These are phyloP conservation scores for Struthidea cinerea DNA, from an alignment of 2,113 vertebrate genomes.

Conservation along the genomic window DNA sequence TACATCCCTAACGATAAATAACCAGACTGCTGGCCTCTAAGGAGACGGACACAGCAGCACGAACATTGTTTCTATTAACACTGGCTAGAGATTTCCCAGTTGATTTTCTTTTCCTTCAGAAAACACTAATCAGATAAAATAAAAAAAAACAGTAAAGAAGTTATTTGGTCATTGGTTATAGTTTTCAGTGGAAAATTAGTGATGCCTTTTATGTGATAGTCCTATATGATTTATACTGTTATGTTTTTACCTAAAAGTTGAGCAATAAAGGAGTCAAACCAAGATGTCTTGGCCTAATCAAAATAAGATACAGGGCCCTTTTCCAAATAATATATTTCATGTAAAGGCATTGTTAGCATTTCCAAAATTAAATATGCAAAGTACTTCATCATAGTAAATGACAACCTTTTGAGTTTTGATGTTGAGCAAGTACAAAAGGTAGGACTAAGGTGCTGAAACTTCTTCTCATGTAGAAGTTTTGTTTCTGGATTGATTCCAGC, in stretches of 20 bases:
- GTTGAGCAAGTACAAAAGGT: not conserved
- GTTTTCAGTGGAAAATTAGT: not conserved
- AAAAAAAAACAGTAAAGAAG: not conserved
- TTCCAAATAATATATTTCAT: not conserved
- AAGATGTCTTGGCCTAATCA: not conserved
- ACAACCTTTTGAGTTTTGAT: not conserved
- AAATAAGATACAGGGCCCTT: not conserved
- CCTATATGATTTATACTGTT: not conserved
- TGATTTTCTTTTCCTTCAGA: not conserved
- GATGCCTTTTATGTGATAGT: not conserved
- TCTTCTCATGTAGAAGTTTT: not conserved
- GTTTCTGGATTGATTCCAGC: not conserved
- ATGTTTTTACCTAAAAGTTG: not conserved
- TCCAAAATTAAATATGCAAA: not conserved
- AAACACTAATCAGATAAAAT: not conserved
- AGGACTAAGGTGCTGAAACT: not conserved
- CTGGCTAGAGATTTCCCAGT: not conserved
- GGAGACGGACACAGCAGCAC: not conserved
- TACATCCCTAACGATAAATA: not conserved
- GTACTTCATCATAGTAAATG: not conserved
- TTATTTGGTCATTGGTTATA: not conserved
- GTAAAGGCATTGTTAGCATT: not conserved
- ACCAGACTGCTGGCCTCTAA: not conserved
- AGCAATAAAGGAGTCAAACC: not conserved
- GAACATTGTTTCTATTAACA: not conserved